Percentiles rank a stretch among this genome's conserved stretches.
These are phyloP conservation scores for Chionodraco myersi DNA, from an alignment of 2,113 vertebrate species.

Conservation along the genomic window DNA sequence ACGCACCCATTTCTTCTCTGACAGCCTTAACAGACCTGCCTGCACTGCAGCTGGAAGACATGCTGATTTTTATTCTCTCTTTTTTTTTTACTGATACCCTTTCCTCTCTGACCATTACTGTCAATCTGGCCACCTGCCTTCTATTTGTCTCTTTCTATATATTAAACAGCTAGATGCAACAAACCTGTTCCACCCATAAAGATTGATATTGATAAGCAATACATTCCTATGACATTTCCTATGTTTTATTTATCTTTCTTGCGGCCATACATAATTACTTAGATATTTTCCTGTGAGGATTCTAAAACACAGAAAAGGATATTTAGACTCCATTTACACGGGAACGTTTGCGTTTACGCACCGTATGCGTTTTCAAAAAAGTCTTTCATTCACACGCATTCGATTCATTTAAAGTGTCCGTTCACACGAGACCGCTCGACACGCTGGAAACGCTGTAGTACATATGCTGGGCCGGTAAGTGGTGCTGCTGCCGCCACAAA, in stretches of 20 bases:
- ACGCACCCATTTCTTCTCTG: slow-evolving; percentile 61
- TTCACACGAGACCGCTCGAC: no score
- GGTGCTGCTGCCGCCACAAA: no score
- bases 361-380: no score
- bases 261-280: not conserved
- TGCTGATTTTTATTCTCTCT: slow-evolving; percentile 1
- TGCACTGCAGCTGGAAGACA: slow-evolving; percentile 37
- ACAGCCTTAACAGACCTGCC: slow-evolving; percentile 58
- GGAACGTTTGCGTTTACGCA: no score
- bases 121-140: slow-evolving; percentile 12
- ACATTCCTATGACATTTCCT: not conserved
- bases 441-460: no score
- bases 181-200: not conserved
- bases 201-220: no score
- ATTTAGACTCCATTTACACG: not conserved
- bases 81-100: slow-evolving; percentile 22
- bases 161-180: slow-evolving; percentile 15
- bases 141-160: not conserved
- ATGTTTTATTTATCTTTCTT: not conserved
- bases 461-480: no score
- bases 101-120: slow-evolving; percentile 31
- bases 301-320: not conserved
- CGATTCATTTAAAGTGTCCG: no score
- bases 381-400: no score
- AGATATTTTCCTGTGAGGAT: not conserved